Evolutionary conservation across 2,113 vertebrate species (phyloP).

Genomic region (Chiloscyllium plagiosum): DNA sequence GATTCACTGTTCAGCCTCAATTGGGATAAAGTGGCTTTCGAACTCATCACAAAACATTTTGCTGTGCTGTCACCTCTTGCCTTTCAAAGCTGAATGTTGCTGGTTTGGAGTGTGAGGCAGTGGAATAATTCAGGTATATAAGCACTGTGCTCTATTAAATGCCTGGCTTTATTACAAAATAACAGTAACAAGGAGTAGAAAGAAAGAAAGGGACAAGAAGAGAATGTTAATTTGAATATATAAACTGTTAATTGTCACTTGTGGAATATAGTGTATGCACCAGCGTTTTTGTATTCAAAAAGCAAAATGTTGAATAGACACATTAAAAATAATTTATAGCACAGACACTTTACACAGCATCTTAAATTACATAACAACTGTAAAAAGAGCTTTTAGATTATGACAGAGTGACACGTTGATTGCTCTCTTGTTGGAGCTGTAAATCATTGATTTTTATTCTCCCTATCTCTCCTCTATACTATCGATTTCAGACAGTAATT

Average conservation of each 20-base stretch:
- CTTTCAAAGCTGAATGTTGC: not conserved
- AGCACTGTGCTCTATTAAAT: not conserved
- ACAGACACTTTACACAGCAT: conserved; percentile 6
- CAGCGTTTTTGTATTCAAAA: not conserved
- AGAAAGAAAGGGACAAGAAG: not conserved
- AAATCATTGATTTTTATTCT: conserved; percentile 34
- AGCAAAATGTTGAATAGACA: conserved; percentile 22
- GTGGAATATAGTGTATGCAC: not conserved
- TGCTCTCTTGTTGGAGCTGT: not conserved
- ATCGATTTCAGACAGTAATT: conserved; percentile 22
- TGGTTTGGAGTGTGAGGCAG: too few relatives aligned
- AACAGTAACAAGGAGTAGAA: not conserved
- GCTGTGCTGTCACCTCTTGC: not conserved
- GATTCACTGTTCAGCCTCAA: not conserved
- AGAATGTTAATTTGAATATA: conserved; percentile 6
- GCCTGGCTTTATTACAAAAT: not conserved
- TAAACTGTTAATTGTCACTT: not conserved
- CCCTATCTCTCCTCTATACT: not conserved
- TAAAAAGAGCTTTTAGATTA: conserved; percentile 33
- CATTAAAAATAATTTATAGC: conserved; percentile 30
- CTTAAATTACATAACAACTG: conserved; percentile 36
- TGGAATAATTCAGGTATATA: not conserved
- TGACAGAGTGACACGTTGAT: conserved; percentile 25
- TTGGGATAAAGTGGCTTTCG: not conserved
- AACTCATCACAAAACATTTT: too few relatives aligned